Conservation (phyloP, 53 echinoderm and acorn worm genomes). For the Mesocentrotus franciscanus region DNA sequence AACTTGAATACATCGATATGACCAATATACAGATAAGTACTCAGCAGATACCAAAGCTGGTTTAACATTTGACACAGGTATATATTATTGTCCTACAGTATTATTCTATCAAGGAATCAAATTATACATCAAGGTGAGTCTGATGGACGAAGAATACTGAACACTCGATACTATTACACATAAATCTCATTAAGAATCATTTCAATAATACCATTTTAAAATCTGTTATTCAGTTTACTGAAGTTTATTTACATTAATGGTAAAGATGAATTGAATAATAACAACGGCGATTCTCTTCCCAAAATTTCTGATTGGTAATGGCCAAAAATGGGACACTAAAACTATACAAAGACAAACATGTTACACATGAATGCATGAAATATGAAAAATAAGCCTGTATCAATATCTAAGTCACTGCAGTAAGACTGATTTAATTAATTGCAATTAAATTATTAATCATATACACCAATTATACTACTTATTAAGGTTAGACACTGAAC, state of each 20-base stretch:
- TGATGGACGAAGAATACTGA: background rate
- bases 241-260: background rate
- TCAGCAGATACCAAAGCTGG: background rate
- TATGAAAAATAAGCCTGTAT: background rate
- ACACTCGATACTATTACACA: constrained; percentile 3
- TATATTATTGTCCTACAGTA: background rate
- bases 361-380: too few relatives aligned
- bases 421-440: too few relatives aligned
- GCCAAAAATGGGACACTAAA: background rate
- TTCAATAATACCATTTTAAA: background rate
- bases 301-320: background rate
- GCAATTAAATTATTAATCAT: too few relatives aligned
- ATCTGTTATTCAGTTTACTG: background rate
- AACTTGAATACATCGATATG: background rate
- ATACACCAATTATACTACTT: too few relatives aligned
- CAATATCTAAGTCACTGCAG: too few relatives aligned
- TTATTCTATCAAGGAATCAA: background rate
- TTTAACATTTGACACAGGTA: background rate
- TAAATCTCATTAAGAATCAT: background rate
- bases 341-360: background rate
- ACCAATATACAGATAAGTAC: constrained; percentile 12
- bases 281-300: background rate
- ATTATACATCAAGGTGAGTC: background rate
- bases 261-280: background rate
- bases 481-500: too few relatives aligned